A percentile compares a stretch with the other conserved stretches of the same genome.
These are phyloP conservation scores for Heliconius congener DNA, from an alignment of 1,140 invertebrate species.

Conservation along the genomic window DNA sequence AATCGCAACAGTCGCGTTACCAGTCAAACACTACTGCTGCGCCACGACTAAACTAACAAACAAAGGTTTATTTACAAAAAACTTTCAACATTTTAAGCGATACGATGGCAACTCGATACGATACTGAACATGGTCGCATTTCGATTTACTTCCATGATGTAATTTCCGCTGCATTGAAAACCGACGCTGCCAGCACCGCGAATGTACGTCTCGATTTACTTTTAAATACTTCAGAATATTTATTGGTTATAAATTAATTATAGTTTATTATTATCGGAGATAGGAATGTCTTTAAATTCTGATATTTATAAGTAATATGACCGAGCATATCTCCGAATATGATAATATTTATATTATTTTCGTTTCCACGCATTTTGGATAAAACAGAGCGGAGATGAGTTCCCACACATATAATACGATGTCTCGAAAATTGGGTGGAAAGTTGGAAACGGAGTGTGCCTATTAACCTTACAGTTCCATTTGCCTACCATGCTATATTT, in stretches of 20 bases:
- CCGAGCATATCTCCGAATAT: no score
- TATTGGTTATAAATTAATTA: no score
- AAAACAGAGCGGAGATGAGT: background rate
- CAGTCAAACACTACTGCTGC: no score
- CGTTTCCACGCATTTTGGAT: background rate
- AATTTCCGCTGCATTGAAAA: slow-evolving; percentile 2
- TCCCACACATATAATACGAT: background rate
- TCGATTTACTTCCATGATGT: slow-evolving; percentile 1
- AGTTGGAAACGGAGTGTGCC: background rate
- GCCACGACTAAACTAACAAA: no score
- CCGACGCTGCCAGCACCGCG: background rate
- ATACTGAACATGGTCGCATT: background rate
- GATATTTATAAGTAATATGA: no score
- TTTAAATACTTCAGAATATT: background rate
- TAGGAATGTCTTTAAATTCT: no score
- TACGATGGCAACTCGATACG: background rate
- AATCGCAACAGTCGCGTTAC: no score
- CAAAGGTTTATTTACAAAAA: background rate
- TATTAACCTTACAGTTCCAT: background rate
- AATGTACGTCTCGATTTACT: background rate
- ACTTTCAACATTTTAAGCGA: background rate
- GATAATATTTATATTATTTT: background rate
- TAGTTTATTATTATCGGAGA: no score
- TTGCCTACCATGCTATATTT: background rate
- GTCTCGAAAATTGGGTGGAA: background rate